These are phyloP conservation scores for Urocitellus parryii DNA, from an alignment of 2,113 vertebrate genomes.

Conservation along the genomic window DNA sequence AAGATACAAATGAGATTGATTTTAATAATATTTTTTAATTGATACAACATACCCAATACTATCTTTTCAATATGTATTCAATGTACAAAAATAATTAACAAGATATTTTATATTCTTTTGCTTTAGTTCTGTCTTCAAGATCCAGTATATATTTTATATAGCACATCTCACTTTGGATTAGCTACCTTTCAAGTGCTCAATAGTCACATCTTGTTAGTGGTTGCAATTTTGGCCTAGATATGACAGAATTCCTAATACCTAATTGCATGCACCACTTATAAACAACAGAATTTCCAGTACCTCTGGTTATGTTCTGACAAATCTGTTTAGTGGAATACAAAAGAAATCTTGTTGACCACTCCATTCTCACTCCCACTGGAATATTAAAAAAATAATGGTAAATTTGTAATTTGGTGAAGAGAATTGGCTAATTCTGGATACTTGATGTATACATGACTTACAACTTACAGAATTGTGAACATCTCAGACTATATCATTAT, in stretches of 20 bases:
- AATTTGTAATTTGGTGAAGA: slow-evolving; percentile 19
- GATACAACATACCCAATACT: not conserved
- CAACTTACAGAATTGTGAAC: not conserved
- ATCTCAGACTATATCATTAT: not conserved
- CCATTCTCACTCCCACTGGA: not conserved
- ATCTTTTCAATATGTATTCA: not conserved
- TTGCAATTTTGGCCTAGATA: not conserved
- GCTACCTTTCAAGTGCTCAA: not conserved
- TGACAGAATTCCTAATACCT: not conserved
- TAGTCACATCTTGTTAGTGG: not conserved
- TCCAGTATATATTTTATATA: not conserved
- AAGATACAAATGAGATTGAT: not conserved
- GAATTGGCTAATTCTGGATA: not conserved
- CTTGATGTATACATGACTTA: not conserved
- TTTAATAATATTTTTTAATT: not conserved
- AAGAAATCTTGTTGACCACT: not conserved
- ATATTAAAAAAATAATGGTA: not conserved
- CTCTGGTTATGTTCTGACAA: not conserved
- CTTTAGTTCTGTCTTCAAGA: not conserved
- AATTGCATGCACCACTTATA: not conserved
- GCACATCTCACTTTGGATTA: not conserved
- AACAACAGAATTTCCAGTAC: not conserved
- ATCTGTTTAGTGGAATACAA: not conserved
- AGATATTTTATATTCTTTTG: not conserved
- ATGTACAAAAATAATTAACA: not conserved